Base-by-base conservation (phyloP, 2,113 vertebrate species). In the Vireo altiloquus region DNA sequence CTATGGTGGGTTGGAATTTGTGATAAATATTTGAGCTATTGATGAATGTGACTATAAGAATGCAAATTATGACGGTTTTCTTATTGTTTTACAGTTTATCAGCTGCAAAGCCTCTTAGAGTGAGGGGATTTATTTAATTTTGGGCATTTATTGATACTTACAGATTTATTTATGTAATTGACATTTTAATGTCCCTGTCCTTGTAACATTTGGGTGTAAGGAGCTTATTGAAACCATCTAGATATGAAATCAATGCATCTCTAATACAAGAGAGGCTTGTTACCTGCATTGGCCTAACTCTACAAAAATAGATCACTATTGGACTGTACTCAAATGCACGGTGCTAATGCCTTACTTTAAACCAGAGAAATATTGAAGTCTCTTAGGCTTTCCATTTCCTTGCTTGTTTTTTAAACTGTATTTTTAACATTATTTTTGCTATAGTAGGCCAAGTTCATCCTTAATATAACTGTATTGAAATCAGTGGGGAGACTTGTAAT, bases 151-250 rank as follows among this genome's bases (percentile, higher is more conserved):
- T 96, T 56, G 87, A 92, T 95, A 87, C 92, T 92, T 86, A 92
- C 56, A 68, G 92, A 90, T 94, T 96, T 90, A 93, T 93, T 95
- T 96, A 49, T 81, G 64, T 86, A 94, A 94, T 42, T 96, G 95
- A 84, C 25, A 22, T 94, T 87, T 95, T 92, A 90, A 90, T 81
- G 85, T 95, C 80, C 82, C 86, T 25, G 61, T 96, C 90, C 88
- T 92, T 93, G 75, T 96, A 94, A 80, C 66, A 81, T 92, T 93
- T 95, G 70, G 78, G 87, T 91, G 75, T 65, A 76, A 89, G 87
- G 80, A 94, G 84, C 25, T 89, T 83, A 94, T 89, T 93, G 86
- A 94, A 96, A 83, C n/a, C 89, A 76, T 50, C 91, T 50, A 85
- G 89, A 85, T 72, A 66, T 94, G 82, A 96, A 96, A 96, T 96